Base-by-base conservation (phyloP, 2,888 invertebrate species). In the Philopedon plagiatum region DNA sequence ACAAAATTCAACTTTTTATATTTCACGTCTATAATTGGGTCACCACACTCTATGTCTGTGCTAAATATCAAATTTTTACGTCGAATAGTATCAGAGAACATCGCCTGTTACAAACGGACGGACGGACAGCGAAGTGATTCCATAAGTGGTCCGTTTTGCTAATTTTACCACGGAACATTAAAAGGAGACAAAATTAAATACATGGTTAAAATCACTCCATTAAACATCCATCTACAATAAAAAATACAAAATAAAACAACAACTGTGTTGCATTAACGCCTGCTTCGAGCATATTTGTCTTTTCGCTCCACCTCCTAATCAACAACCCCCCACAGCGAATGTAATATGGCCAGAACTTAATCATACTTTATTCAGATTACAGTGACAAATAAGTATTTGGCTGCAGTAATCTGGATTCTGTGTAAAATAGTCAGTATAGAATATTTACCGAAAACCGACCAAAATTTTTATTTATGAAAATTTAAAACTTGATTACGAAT, bases 341-440 rank as follows among this genome's bases (percentile, higher is more conserved):
- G 64, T 51, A 71, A 60, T 64, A 26, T 65, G 60, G 37, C 46
- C 39, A 46, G 51, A 54, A 39, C 63, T 63, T 63, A 63, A 63
- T 63, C 63, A 63, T 63, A 63, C 63, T 63, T 63, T 63, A 63
- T 63, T 46, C 39, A 63, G 63, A 63, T 63, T 63, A 63, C 63
- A 63, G 51, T 54, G 63, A 63, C 63, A 51, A 63, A 63, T 54
- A 54, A 54, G 51, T 54, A 54, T 54, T 29, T 54, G 51, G 51
- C 29, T 29, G 9, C 13, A 1, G 26, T 29, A 51, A 51, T 29
- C 29, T 18, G 15, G 29, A 18, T 54, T 54, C 29, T 9, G 18
- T 54, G 29, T 54, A 23, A 13, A 54, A 29, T 13, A 54, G 15
- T 18, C 29, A 29, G 51, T 32, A 29, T 29, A n/a, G n/a, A n/a